These are phyloP conservation scores for Acanthiza pusilla DNA, from an alignment of 2,797 vertebrate species.

Conservation along the genomic window DNA sequence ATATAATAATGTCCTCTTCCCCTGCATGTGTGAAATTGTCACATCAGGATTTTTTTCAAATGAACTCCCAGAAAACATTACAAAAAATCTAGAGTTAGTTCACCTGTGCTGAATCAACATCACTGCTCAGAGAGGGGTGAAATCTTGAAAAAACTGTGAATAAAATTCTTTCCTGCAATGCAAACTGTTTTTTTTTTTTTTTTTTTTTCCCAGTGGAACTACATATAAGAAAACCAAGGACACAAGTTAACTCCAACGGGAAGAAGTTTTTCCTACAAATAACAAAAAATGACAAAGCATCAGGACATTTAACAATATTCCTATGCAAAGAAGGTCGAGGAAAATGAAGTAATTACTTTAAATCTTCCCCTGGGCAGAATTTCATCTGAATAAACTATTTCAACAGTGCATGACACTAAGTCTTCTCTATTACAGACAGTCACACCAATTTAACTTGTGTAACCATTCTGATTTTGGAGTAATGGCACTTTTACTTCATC, in stretches of 20 bases:
- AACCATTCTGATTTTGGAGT: not conserved
- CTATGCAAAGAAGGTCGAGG: not conserved
- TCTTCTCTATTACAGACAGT: not conserved
- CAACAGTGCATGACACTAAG: not conserved
- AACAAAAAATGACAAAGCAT: not conserved
- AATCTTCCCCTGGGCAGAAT: not conserved
- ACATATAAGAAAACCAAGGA: not conserved
- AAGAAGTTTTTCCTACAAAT: not conserved
- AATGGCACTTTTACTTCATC: not conserved
- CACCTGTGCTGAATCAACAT: not conserved
- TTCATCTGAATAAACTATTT: conserved; percentile 4
- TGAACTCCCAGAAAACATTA: not conserved
- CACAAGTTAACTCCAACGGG: not conserved
- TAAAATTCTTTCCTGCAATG: not conserved
- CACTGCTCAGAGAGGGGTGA: not conserved
- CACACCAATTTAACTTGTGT: not conserved
- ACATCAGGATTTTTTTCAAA: not conserved
- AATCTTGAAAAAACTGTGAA: not conserved
- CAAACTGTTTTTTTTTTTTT: not conserved
- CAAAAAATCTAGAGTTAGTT: not conserved
- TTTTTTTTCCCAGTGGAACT: not conserved
- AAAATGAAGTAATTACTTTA: not conserved
- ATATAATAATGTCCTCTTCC: not conserved
- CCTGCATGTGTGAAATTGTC: not conserved
- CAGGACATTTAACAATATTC: not conserved